Evolutionary conservation across 2,797 vertebrate genomes (phyloP).

Genomic region (Kryptopterus vitreolus): DNA sequence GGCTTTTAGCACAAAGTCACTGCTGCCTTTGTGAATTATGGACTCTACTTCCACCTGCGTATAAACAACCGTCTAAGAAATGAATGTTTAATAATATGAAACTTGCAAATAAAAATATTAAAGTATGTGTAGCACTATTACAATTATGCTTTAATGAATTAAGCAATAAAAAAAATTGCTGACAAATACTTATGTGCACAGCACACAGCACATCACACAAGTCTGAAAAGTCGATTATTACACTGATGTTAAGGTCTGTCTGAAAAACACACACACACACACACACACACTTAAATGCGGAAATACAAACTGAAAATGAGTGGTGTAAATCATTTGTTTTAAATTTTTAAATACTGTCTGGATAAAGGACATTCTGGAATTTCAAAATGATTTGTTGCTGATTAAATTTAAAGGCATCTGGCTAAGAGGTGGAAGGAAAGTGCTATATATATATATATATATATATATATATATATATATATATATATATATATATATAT

Average conservation of each 20-base stretch:
- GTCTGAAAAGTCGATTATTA: background rate
- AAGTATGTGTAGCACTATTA: background rate
- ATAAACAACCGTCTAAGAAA: conserved; percentile 14
- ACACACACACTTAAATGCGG: background rate
- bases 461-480: no score
- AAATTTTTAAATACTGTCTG: background rate
- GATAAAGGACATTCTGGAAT: background rate
- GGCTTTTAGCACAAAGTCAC: conserved; percentile 23
- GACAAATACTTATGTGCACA: background rate
- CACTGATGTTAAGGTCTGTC: background rate
- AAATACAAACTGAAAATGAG: background rate
- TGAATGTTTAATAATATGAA: background rate
- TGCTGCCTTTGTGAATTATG: conserved; percentile 1
- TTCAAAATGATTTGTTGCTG: background rate
- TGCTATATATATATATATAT: no score
- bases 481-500: no score
- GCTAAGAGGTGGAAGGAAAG: no score
- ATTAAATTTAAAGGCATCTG: background rate
- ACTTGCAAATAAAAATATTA: background rate
- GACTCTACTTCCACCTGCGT: background rate
- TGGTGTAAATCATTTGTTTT: background rate
- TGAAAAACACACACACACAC: background rate
- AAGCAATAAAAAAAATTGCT: background rate
- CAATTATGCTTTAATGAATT: background rate
- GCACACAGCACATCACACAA: background rate